A percentile compares a stretch with the other conserved stretches of the same genome.
These are phyloP conservation scores for Acanthornis magna DNA, from an alignment of 2,797 vertebrate genomes.

Conservation along the genomic window DNA sequence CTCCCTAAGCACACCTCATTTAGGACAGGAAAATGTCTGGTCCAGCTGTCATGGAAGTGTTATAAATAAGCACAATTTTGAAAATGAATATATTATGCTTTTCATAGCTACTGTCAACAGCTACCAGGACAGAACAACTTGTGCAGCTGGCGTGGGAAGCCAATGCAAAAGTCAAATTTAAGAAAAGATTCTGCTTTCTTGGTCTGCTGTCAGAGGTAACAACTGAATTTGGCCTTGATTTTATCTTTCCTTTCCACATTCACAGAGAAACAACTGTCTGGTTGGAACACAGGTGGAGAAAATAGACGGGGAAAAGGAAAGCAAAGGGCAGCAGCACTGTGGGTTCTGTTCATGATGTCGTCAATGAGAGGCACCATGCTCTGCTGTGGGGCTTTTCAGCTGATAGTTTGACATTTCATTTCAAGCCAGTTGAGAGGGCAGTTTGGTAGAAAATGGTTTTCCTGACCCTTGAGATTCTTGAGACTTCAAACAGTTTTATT, in stretches of 20 bases:
- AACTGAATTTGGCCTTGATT: conserved; percentile 12
- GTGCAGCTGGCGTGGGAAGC: conserved; percentile 33
- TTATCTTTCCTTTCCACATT: conserved; percentile 17
- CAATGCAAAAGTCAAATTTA: conserved; percentile 22
- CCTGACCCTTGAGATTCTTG: background rate
- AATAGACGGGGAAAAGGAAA: background rate
- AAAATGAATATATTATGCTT: conserved; percentile 59
- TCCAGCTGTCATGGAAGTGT: conserved; percentile 28
- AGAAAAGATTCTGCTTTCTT: conserved; percentile 27
- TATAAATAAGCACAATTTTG: conserved; percentile 33
- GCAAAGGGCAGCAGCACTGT: background rate
- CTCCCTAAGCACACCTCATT: background rate
- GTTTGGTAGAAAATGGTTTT: background rate
- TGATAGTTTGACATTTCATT: background rate
- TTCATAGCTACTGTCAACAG: conserved; percentile 63
- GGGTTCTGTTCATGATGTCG: background rate
- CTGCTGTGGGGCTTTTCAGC: background rate
- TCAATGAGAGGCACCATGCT: background rate
- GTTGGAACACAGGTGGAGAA: background rate
- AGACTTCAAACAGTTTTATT: background rate
- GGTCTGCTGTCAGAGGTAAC: background rate
- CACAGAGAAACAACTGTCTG: background rate
- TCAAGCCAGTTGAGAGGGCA: background rate
- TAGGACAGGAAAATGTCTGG: conserved; percentile 18
- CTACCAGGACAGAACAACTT: conserved; percentile 46